Evolutionary conservation across 2,888 invertebrate species (phyloP).

Genomic region (Drosophila imparisetae): DNA sequence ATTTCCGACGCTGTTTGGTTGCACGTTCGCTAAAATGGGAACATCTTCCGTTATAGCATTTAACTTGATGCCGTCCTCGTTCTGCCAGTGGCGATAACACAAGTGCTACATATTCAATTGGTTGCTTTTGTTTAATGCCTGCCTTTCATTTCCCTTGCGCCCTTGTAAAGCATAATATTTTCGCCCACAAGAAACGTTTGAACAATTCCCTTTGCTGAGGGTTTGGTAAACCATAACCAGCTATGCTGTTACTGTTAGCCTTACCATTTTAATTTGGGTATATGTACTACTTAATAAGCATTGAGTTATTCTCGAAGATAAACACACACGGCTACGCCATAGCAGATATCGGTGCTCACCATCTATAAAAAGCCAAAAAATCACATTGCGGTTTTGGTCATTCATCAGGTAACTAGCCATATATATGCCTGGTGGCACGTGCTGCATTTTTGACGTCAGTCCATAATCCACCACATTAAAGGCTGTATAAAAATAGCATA

Average conservation of each 20-base stretch:
- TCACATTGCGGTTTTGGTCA: neutral
- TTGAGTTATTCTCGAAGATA: neutral
- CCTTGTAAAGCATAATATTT: neutral
- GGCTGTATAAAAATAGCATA: conserved; percentile 34
- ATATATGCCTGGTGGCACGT: conserved; percentile 18
- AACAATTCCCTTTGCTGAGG: neutral
- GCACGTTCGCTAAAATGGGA: conserved; percentile 58
- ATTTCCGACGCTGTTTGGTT: conserved; percentile 63
- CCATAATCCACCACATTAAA: conserved; percentile 24
- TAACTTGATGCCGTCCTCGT: conserved; percentile 33
- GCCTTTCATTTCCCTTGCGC: conserved; percentile 47
- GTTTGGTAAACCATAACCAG: neutral
- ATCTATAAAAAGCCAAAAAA: neutral
- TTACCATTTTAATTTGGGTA: neutral
- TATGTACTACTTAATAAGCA: neutral
- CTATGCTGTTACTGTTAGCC: neutral
- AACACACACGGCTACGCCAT: no score
- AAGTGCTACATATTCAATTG: conserved; percentile 13
- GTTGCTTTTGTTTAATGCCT: conserved; percentile 33
- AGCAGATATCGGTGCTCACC: neutral
- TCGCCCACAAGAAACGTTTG: neutral
- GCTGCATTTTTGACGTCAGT: conserved; percentile 16
- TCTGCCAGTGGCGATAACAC: conserved; percentile 25
- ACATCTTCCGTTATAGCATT: conserved; percentile 58
- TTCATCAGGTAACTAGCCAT: conserved; percentile 19